These are phyloP conservation scores for Coenobita brevimanus DNA, from an alignment of 1,140 invertebrate species.

Conservation along the genomic window DNA sequence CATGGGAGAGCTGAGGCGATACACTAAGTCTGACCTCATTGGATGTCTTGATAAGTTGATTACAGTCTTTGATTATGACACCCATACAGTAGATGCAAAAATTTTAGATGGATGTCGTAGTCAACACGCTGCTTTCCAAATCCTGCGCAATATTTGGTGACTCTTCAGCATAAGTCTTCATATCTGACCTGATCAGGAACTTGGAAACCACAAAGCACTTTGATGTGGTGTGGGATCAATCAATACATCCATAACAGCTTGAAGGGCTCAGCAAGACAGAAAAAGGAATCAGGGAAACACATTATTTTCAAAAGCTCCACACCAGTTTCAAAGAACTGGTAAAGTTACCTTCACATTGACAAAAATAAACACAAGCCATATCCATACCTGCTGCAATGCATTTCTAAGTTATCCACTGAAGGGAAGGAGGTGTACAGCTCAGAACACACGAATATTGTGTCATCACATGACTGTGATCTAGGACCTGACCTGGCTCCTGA, in stretches of 20 bases:
- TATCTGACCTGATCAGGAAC: too few relatives aligned
- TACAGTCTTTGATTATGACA: too few relatives aligned
- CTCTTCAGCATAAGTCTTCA: not conserved
- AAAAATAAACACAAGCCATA: not conserved
- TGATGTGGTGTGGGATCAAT: not conserved
- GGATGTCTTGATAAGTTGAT: not conserved
- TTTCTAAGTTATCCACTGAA: not conserved
- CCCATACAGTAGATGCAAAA: too few relatives aligned
- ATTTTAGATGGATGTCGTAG: too few relatives aligned
- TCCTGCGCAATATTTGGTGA: not conserved
- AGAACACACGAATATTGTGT: not conserved
- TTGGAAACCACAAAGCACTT: not conserved
- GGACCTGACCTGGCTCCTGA: too few relatives aligned
- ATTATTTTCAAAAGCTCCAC: too few relatives aligned
- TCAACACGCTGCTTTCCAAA: not conserved
- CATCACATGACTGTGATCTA: too few relatives aligned
- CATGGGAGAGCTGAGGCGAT: not conserved
- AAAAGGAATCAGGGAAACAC: not conserved
- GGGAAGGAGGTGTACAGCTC: not conserved
- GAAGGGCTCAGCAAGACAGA: not conserved
- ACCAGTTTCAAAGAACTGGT: too few relatives aligned
- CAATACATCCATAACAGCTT: too few relatives aligned
- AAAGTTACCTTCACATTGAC: too few relatives aligned
- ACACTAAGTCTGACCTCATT: not conserved
- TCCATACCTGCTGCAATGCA: not conserved